phyloP scores from a whole-genome alignment of 1,140 invertebrate species.

The Zaprionus tsacasi region DNA sequence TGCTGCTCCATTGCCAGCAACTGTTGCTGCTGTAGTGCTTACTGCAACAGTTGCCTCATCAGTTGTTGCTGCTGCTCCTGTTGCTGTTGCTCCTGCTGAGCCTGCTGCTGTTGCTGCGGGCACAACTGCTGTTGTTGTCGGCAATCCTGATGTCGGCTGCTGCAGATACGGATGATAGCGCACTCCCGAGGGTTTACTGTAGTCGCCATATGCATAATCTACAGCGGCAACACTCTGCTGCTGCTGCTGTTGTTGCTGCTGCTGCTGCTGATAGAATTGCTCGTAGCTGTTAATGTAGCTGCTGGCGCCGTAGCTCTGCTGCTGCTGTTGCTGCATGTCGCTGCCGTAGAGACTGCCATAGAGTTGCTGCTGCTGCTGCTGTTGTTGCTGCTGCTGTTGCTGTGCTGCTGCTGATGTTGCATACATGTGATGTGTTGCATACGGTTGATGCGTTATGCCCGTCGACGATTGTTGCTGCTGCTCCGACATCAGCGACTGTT shows the following conservation, averaged over 20 bases:
- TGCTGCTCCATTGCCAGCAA: constrained; percentile 26
- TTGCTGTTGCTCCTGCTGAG: not conserved
- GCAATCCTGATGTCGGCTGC: constrained; percentile 62
- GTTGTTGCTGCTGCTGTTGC: constrained; percentile 58
- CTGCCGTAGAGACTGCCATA: constrained; percentile 88
- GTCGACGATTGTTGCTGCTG: constrained; percentile 50
- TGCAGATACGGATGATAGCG: constrained; percentile 82
- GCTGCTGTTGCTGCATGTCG: constrained; percentile 85
- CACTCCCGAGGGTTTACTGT: constrained; percentile 50
- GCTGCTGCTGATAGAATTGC: constrained; percentile 82
- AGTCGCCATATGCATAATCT: constrained; percentile 50
- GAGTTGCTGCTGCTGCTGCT: constrained; percentile 57
- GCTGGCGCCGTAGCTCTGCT: constrained; percentile 62
- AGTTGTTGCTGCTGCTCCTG: constrained; percentile 16
- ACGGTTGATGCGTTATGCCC: constrained; percentile 84
- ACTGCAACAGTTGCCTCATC: constrained; percentile 46
- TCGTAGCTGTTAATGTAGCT: constrained; percentile 82
- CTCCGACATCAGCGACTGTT: constrained; percentile 38
- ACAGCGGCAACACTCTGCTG: constrained; percentile 25
- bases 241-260: constrained; percentile 65
- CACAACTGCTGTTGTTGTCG: not conserved
- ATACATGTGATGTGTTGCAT: constrained; percentile 67
- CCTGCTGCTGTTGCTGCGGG: not conserved
- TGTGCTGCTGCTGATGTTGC: constrained; percentile 65
- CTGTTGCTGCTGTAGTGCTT: constrained; percentile 52